A percentile compares a stretch with the other conserved stretches of the same genome.
phyloP scores from a whole-genome alignment of 2,113 vertebrate species.

The Poicephalus meyeri region DNA sequence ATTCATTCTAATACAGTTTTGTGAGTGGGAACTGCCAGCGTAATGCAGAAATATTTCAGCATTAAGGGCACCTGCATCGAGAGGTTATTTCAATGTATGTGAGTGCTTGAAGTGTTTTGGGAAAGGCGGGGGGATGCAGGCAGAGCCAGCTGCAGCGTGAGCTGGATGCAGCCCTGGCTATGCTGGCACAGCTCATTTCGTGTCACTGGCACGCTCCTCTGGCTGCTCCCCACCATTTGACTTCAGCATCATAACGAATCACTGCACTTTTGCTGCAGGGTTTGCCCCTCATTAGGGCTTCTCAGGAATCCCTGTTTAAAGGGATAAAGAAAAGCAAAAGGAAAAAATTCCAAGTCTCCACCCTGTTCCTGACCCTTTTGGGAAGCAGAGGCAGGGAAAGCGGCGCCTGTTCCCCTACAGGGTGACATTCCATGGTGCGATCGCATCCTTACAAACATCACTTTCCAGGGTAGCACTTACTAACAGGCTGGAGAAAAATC shows the following conservation, averaged over 20 bases:
- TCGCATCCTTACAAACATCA: background rate
- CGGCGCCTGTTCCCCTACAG: background rate
- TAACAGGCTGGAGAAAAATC: slow-evolving; percentile 39
- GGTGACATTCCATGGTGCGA: background rate
- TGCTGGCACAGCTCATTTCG: background rate
- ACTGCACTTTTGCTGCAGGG: background rate
- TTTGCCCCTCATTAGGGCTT: background rate
- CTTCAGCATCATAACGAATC: background rate
- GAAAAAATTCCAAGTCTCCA: background rate
- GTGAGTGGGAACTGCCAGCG: background rate
- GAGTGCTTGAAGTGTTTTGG: background rate
- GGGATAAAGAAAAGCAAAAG: background rate
- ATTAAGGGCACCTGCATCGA: background rate
- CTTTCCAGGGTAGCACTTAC: background rate
- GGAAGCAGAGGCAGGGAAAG: background rate
- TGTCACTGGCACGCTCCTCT: background rate
- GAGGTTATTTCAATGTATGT: background rate
- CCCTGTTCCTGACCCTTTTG: slow-evolving; percentile 6
- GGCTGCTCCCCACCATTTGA: background rate
- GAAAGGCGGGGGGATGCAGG: background rate
- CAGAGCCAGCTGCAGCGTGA: background rate
- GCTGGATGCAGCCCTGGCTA: background rate
- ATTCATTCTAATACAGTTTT: background rate
- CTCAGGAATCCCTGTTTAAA: slow-evolving; percentile 22
- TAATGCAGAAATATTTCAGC: background rate